Percentiles rank a stretch among this genome's conserved stretches.
phyloP scores from a whole-genome alignment of 1,140 invertebrate genomes.

The Aplysia californica region DNA sequence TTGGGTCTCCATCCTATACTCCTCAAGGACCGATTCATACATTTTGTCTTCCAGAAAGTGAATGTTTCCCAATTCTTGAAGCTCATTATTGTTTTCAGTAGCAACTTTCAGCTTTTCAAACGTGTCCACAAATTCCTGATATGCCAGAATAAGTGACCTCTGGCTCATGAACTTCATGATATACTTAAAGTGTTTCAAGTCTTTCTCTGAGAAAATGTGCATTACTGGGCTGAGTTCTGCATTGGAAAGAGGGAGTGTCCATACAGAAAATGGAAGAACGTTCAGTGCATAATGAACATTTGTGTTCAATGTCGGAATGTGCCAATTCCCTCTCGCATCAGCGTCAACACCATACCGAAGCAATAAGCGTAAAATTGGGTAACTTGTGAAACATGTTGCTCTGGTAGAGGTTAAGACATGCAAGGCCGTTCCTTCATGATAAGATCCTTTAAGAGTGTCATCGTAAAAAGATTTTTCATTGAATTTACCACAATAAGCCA shows the following conservation, averaged over 20 bases:
- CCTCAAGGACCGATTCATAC: background rate
- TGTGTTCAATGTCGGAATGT: background rate
- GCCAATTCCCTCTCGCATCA: constrained; percentile 15
- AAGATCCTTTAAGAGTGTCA: background rate
- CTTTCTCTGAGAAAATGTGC: background rate
- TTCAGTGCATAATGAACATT: constrained; percentile 13
- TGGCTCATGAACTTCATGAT: constrained; percentile 16
- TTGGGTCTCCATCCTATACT: background rate
- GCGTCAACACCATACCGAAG: constrained; percentile 51
- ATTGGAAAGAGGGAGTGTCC: background rate
- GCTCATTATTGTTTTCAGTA: background rate
- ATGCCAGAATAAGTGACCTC: background rate
- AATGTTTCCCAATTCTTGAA: background rate
- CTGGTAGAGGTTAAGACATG: constrained; percentile 11
- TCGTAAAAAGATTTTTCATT: background rate
- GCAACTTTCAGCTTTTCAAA: background rate
- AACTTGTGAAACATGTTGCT: background rate
- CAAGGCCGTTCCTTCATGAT: constrained; percentile 12
- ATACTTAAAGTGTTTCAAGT: constrained; percentile 12
- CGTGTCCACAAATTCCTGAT: background rate
- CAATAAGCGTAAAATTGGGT: constrained; percentile 26
- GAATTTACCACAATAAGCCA: constrained; percentile 38
- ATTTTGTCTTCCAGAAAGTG: background rate
- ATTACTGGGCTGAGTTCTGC: background rate
- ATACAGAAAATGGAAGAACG: constrained; percentile 18